Percentiles rank a stretch among this genome's conserved stretches.
Conservation (phyloP, 1,140 invertebrate genomes). For the Maniola jurtina region DNA sequence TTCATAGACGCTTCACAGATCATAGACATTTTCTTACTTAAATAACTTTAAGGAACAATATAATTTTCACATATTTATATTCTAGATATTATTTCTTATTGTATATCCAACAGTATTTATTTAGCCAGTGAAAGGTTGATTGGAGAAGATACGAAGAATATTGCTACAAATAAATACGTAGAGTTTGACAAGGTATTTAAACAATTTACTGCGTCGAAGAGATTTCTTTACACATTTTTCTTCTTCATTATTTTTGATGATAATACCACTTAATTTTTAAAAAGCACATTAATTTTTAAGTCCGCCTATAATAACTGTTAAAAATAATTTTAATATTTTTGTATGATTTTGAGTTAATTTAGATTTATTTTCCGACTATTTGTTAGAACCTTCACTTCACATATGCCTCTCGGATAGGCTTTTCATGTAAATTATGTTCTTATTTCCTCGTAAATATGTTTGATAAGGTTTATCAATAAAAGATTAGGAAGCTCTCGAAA, state of each 20-base stretch:
- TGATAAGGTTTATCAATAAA: conserved; percentile 28
- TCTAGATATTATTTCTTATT: too few species aligned
- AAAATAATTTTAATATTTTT: background rate
- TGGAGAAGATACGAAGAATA: too few species aligned
- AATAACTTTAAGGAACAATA: background rate
- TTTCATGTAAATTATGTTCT: conserved; percentile 16
- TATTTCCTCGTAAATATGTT: conserved; percentile 22
- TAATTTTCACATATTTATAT: background rate
- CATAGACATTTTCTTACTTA: background rate
- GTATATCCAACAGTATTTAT: too few species aligned
- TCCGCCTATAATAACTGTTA: background rate
- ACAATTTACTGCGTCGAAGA: background rate
- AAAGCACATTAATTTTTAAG: background rate
- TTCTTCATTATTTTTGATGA: background rate
- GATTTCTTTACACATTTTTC: background rate
- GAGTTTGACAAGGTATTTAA: background rate
- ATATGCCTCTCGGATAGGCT: background rate
- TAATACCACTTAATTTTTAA: background rate
- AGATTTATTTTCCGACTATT: background rate
- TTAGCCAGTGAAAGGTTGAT: too few species aligned
- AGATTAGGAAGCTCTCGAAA: conserved; percentile 30
- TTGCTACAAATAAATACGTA: too few species aligned
- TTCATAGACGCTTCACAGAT: background rate
- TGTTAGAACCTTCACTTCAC: background rate
- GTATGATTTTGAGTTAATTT: background rate